Base-by-base conservation (phyloP, 1,140 invertebrate species). In the Colletes gigas region DNA sequence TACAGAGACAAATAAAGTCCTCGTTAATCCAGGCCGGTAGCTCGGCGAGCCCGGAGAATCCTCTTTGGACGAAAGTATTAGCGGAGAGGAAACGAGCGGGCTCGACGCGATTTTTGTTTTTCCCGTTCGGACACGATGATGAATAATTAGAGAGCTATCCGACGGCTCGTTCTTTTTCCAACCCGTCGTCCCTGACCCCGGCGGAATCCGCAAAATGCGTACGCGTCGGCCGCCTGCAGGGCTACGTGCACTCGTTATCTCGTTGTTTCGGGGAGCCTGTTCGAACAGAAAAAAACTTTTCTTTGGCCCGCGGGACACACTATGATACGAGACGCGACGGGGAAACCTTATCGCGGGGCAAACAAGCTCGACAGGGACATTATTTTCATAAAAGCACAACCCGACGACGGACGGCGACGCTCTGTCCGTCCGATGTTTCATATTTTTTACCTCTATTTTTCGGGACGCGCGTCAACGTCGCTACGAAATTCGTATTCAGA, bases 11-110 rank as follows among this genome's bases (percentile, higher is more conserved):
- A 66, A 73, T 80, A 79, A 75, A 83, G 81, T 85, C 63, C 57
- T 83, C 66, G 84, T 83, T 86, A 86, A 86, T 85, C 85, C 81
- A 65, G 66, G 60, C 69, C 73, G 73, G n/a, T 17, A n/a, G n/a
- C n/a, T n/a, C n/a, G n/a, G 39, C 17, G 70, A 57, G 41, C 70
- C 41, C 52, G 17, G 12, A 10, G 73, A 82, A 85, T 85, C 84
- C 84, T 85, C 83, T 85, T 85, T 83, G 75, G 76, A 72, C 68
- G 83, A 76, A 73, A 80, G 81, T 77, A 86, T 86, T 82, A 86
- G 71, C 57, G 65, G 74, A 62, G 84, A 84, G 78, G 68, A 74
- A 83, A 85, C 84, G 65, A 69, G 62, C 52, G 19, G 39, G 52
- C 19, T 54, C 73, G 47, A 52, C 62, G 63, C 30, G 30, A 67